Percentiles rank a stretch among this genome's conserved stretches.
Evolutionary conservation across 2,797 vertebrate genomes (phyloP).

Genomic region (Sternarchorhynchus goeldii): DNA sequence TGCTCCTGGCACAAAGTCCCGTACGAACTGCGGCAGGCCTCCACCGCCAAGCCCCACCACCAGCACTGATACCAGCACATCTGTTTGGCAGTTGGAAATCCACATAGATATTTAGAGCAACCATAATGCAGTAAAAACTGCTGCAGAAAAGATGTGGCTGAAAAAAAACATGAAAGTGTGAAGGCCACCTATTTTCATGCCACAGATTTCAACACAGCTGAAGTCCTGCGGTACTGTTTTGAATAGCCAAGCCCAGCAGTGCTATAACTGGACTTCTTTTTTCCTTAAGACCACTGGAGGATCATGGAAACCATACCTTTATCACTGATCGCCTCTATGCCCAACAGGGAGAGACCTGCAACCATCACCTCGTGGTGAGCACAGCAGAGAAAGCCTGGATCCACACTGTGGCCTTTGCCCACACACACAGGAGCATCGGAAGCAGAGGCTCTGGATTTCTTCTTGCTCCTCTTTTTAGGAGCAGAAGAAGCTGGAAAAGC

Average conservation of each 20-base stretch:
- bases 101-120: neutral
- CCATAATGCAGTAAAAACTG: too few species aligned
- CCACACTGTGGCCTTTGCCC: constrained; percentile 65
- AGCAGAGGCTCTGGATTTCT: constrained; percentile 67
- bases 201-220: neutral
- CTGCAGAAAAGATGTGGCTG: neutral
- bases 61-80: constrained; percentile 74
- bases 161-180: too few species aligned
- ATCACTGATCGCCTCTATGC: constrained; percentile 65
- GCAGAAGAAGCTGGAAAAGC: constrained; percentile 62
- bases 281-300: neutral
- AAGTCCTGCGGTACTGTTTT: too few species aligned
- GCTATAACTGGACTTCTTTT: neutral
- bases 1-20: constrained; percentile 82
- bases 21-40: constrained; percentile 89
- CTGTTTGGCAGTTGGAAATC: constrained; percentile 63
- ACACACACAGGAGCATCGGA: constrained; percentile 38
- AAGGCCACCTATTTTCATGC: neutral
- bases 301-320: constrained; percentile 73
- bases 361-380: constrained; percentile 95
- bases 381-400: constrained; percentile 92
- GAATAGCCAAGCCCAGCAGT: neutral
- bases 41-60: constrained; percentile 92
- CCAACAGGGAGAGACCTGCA: constrained; percentile 84
- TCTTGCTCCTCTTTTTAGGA: constrained; percentile 82